Conservation (phyloP, 1,140 invertebrate species). For the Pseudachorutes palmiensis region DNA sequence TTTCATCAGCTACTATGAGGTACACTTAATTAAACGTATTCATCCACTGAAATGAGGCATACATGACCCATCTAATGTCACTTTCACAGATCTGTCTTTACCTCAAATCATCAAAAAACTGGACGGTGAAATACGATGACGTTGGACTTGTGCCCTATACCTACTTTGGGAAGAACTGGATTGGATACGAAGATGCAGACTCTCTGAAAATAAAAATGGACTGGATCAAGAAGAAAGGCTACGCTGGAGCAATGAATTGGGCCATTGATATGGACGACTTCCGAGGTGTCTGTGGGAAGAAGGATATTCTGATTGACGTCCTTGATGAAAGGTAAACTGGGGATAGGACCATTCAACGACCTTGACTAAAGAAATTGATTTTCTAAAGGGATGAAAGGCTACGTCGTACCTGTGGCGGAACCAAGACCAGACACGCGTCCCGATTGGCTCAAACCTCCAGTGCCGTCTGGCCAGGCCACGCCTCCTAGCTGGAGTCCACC, state of each 20-base stretch:
- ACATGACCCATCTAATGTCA: no score
- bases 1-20: constrained; percentile 80
- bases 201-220: constrained; percentile 75
- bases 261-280: constrained; percentile 83
- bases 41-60: background rate
- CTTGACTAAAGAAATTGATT: constrained; percentile 51
- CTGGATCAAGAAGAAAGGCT: constrained; percentile 68
- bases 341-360: constrained; percentile 57
- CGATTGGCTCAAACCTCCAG: constrained; percentile 14
- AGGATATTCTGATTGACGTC: constrained; percentile 61
- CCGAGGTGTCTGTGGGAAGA: constrained; percentile 61
- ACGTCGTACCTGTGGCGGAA: constrained; percentile 58
- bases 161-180: constrained; percentile 33
- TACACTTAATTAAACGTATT: constrained; percentile 41
- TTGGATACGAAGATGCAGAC: constrained; percentile 36
- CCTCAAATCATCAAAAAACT: constrained; percentile 57
- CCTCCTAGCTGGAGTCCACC: background rate
- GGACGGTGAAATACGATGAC: constrained; percentile 75
- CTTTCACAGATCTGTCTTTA: constrained; percentile 61
- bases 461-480: constrained; percentile 1
- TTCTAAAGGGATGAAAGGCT: constrained; percentile 56
- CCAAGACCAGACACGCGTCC: constrained; percentile 16
- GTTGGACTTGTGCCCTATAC: constrained; percentile 57
- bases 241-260: constrained; percentile 81
- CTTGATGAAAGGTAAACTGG: constrained; percentile 61